Percentiles rank a stretch among this genome's conserved stretches.
Evolutionary conservation across 2,113 vertebrate genomes (phyloP).

Genomic region (Enhydra lutris): DNA sequence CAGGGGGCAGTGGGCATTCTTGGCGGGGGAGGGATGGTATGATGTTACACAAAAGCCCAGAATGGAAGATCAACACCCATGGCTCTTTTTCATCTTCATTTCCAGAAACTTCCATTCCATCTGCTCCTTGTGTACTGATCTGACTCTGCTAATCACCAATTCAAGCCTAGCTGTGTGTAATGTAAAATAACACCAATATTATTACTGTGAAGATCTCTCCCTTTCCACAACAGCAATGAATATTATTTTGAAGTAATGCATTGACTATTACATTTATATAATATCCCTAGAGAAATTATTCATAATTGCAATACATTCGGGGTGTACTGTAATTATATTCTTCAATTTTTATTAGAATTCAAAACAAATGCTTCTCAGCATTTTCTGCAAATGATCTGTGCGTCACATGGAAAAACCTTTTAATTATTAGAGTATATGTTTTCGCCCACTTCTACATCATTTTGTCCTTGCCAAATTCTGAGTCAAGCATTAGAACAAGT

Average conservation of each 20-base stretch:
- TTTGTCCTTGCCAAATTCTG: neutral
- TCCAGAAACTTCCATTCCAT: neutral
- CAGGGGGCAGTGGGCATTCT: neutral
- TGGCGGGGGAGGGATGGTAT: neutral
- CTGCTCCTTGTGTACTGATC: neutral
- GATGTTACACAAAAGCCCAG: neutral
- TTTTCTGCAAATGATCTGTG: conserved; percentile 30
- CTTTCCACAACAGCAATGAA: neutral
- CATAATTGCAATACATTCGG: conserved; percentile 15
- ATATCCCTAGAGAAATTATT: conserved; percentile 16
- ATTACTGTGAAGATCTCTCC: neutral
- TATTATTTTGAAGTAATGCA: conserved; percentile 11
- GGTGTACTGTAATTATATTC: neutral
- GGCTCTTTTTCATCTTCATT: neutral
- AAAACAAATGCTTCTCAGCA: conserved; percentile 11
- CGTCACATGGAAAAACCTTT: neutral
- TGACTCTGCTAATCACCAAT: neutral
- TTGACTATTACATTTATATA: neutral
- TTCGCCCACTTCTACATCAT: neutral
- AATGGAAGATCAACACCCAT: neutral
- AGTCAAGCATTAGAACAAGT: neutral
- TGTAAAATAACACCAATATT: neutral
- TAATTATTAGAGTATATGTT: conserved; percentile 1
- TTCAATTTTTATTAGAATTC: neutral
- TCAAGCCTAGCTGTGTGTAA: neutral